Conservation (phyloP, 2,888 invertebrate genomes). For the Rhingia rostrata region DNA sequence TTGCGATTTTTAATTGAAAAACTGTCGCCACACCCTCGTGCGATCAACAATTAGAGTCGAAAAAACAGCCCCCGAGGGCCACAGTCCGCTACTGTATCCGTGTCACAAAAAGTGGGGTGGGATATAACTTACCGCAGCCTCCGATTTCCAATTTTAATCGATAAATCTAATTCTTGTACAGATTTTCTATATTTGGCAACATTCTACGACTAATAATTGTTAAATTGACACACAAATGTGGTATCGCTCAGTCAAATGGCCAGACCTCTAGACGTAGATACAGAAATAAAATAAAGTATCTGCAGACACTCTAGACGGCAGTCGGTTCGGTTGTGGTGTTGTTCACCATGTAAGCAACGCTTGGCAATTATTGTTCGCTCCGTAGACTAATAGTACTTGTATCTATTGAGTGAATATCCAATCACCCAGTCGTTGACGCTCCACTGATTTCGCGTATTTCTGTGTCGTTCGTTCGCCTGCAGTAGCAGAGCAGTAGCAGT, state of each 20-base stretch:
- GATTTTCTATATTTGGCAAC: conserved; percentile 64
- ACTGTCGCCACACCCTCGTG: conserved; percentile 61
- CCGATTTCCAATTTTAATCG: conserved; percentile 44
- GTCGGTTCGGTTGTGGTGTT: background rate
- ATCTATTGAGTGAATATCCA: conserved; percentile 25
- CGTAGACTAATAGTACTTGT: conserved; percentile 14
- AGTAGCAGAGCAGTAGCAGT: background rate
- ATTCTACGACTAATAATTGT: conserved; percentile 34
- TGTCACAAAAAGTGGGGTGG: too few species aligned
- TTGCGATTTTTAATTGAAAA: conserved; percentile 73
- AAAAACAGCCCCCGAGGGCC: conserved; percentile 19
- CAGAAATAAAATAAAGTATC: background rate
- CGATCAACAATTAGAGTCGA: conserved; percentile 49
- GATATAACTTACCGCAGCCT: background rate
- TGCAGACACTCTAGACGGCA: conserved; percentile 21
- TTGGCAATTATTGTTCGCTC: conserved; percentile 23
- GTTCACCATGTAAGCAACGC: conserved; percentile 17
- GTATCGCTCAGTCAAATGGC: background rate
- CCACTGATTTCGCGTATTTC: conserved; percentile 19
- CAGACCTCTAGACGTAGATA: background rate
- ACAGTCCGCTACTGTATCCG: too few species aligned
- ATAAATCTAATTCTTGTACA: conserved; percentile 62
- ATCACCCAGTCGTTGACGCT: conserved; percentile 44
- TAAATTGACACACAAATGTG: background rate
- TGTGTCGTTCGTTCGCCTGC: background rate